phyloP scores from a whole-genome alignment of 2,888 invertebrate species.

The Xanthia icteritia region DNA sequence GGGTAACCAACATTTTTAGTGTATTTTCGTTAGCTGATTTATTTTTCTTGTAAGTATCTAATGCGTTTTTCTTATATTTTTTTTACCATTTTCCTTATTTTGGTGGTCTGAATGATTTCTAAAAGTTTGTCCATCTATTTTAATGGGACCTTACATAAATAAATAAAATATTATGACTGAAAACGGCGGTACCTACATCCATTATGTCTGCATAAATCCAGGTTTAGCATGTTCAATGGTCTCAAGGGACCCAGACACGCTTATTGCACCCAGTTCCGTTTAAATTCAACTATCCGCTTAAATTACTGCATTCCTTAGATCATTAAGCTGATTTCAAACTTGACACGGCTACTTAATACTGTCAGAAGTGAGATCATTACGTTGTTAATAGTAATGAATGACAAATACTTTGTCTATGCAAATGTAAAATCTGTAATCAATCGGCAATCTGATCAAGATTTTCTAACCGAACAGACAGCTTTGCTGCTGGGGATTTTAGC shows the following conservation, averaged over 20 bases:
- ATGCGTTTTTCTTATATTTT: no score
- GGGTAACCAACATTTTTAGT: no score
- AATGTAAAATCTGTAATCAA: background rate
- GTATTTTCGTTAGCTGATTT: no score
- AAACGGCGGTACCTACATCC: background rate
- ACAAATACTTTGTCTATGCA: background rate
- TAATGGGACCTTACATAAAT: no score
- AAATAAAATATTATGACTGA: background rate
- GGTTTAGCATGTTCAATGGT: no score
- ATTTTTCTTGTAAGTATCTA: no score
- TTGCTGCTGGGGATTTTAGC: no score
- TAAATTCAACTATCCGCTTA: background rate
- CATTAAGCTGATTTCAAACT: constrained; percentile 21
- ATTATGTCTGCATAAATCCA: background rate
- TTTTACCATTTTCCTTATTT: no score
- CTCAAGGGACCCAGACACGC: no score
- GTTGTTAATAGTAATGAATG: background rate
- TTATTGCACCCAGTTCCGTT: background rate
- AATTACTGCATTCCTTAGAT: constrained; percentile 30
- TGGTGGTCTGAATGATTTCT: no score
- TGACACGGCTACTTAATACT: background rate
- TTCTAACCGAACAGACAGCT: background rate
- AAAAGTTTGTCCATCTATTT: no score
- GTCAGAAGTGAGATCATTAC: constrained; percentile 21
- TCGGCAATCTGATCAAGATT: background rate